Evolutionary conservation across 2,797 vertebrate species (phyloP).

Genomic region (Steatocranus sp.): DNA sequence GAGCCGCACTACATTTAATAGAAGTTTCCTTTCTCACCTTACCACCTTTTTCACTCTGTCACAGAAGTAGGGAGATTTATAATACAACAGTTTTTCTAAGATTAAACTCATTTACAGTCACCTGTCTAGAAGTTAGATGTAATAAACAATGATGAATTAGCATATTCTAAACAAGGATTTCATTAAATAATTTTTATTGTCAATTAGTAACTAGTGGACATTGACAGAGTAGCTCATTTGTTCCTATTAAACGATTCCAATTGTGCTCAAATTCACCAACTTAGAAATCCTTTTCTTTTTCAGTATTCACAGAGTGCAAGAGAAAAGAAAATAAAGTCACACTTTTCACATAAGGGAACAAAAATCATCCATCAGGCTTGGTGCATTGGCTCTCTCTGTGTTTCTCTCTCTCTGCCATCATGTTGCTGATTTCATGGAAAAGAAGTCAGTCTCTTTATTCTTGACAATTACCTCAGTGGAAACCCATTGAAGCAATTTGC

Average conservation of each 20-base stretch:
- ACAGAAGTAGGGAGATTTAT: background rate
- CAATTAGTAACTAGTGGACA: background rate
- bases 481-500: constrained; percentile 73
- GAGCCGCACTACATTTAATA: constrained; percentile 41
- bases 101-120: background rate
- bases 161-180: background rate
- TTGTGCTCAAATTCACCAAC: background rate
- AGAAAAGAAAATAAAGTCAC: constrained; percentile 40
- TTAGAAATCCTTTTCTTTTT: background rate
- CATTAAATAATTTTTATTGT: background rate
- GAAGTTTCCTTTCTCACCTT: constrained; percentile 55
- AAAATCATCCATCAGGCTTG: constrained; percentile 26
- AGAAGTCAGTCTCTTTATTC: constrained; percentile 67
- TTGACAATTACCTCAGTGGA: constrained; percentile 76
- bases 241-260: background rate
- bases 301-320: background rate
- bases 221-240: background rate
- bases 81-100: background rate
- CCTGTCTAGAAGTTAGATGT: background rate
- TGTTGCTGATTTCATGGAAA: constrained; percentile 70
- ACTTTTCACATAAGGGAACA: constrained; percentile 32
- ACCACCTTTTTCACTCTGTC: background rate
- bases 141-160: background rate
- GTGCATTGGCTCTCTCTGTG: background rate
- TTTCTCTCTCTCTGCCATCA: constrained; percentile 31